These are phyloP conservation scores for Talpa occidentalis DNA, from an alignment of 2,113 vertebrate species.

Conservation along the genomic window DNA sequence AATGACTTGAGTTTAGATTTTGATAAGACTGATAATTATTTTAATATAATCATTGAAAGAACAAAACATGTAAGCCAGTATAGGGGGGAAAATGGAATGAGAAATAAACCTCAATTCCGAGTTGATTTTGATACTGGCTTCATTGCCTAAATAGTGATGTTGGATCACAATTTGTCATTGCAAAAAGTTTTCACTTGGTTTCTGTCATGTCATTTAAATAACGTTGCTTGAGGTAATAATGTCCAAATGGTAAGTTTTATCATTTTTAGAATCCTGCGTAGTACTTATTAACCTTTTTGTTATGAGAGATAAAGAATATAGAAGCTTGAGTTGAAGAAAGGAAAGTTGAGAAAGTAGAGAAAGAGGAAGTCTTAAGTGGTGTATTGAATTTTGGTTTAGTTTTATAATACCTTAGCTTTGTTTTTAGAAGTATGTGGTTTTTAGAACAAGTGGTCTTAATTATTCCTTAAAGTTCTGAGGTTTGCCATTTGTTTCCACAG, in stretches of 20 bases:
- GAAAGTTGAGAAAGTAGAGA: not conserved
- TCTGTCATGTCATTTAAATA: not conserved
- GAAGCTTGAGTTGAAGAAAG: not conserved
- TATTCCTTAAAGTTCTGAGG: not conserved
- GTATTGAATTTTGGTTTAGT: not conserved
- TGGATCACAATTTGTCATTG: not conserved
- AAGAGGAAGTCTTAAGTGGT: not conserved
- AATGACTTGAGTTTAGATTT: not conserved
- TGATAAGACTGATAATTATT: not conserved
- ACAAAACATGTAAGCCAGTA: not conserved
- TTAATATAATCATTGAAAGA: not conserved
- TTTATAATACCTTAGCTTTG: not conserved
- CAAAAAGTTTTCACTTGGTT: not conserved
- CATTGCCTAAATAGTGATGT: not conserved
- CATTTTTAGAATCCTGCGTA: not conserved
- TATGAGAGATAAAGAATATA: not conserved
- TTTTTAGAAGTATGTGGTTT: not conserved
- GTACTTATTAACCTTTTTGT: not conserved
- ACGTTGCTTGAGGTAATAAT: not conserved
- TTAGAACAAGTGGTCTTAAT: not conserved
- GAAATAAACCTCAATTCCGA: not conserved
- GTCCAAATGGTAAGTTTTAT: not conserved
- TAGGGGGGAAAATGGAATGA: not conserved
- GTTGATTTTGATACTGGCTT: conserved; percentile 12
- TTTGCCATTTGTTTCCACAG: not conserved